Conservation (phyloP, 1,140 invertebrate genomes). For the Scaptomyza montana region DNA sequence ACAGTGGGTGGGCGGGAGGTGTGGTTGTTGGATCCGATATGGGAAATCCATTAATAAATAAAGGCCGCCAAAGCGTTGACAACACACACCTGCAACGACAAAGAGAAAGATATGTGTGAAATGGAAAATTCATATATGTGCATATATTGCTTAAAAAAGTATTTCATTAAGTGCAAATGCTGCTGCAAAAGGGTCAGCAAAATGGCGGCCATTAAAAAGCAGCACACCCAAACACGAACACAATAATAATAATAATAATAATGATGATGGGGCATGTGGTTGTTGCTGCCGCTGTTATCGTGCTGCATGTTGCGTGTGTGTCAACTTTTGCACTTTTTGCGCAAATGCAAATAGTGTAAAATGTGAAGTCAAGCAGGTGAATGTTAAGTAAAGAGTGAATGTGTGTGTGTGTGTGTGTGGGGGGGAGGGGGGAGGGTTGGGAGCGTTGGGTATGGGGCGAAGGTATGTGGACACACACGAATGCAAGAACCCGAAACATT, state of each 20-base stretch:
- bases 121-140: slow-evolving; percentile 11
- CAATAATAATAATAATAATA: slow-evolving; percentile 11
- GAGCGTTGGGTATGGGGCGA: slow-evolving; percentile 15
- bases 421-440: too few species aligned
- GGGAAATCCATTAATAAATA: slow-evolving; percentile 79
- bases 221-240: slow-evolving; percentile 23
- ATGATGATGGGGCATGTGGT: slow-evolving; percentile 13
- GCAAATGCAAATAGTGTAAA: slow-evolving; percentile 78
- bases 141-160: slow-evolving; percentile 38
- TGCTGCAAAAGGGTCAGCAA: slow-evolving; percentile 50
- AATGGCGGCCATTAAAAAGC: slow-evolving; percentile 66
- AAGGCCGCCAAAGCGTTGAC: slow-evolving; percentile 53
- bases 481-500: slow-evolving; percentile 21
- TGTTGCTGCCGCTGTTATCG: slow-evolving; percentile 17
- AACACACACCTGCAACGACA: slow-evolving; percentile 72
- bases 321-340: slow-evolving; percentile 79
- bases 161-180: slow-evolving; percentile 76
- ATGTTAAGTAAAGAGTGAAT: background rate
- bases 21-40: slow-evolving; percentile 39
- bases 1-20: background rate
- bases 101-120: slow-evolving; percentile 13
- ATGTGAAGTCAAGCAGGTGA: slow-evolving; percentile 29
- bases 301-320: slow-evolving; percentile 59
- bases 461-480: background rate
- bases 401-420: background rate